phyloP scores from a whole-genome alignment of 2,113 vertebrate genomes.

The Hemibagrus wyckioides region DNA sequence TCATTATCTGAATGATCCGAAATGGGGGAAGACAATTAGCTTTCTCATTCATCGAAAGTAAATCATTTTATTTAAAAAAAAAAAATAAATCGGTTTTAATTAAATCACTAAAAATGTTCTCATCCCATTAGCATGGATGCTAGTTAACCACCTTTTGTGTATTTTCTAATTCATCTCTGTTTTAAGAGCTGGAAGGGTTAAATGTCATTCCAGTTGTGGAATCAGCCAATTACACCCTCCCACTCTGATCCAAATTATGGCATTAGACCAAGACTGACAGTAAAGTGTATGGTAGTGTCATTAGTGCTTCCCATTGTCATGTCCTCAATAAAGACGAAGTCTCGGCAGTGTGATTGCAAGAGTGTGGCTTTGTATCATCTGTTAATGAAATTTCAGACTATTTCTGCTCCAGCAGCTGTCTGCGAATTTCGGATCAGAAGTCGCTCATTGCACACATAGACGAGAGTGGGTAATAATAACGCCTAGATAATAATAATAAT shows the following conservation, averaged over 20 bases:
- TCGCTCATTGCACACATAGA: neutral
- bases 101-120: neutral
- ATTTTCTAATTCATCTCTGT: neutral
- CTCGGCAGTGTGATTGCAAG: conserved; percentile 30
- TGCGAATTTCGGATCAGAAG: conserved; percentile 4
- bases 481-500: too few species aligned
- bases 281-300: neutral
- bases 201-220: neutral
- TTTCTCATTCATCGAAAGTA: neutral
- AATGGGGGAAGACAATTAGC: neutral
- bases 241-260: conserved; percentile 12
- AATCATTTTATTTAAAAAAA: neutral
- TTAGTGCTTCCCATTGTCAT: conserved; percentile 9
- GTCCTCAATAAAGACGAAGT: conserved; percentile 38
- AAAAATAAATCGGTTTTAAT: neutral
- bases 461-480: neutral
- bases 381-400: conserved; percentile 30
- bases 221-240: neutral
- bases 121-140: neutral
- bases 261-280: conserved; percentile 22
- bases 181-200: neutral
- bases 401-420: conserved; percentile 13
- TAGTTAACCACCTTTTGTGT: neutral
- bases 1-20: neutral
- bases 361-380: conserved; percentile 38